A percentile compares a stretch with the other conserved stretches of the same genome.
These are phyloP conservation scores for Lagocephalus sceleratus DNA, from an alignment of 2,797 vertebrate genomes.

Conservation along the genomic window DNA sequence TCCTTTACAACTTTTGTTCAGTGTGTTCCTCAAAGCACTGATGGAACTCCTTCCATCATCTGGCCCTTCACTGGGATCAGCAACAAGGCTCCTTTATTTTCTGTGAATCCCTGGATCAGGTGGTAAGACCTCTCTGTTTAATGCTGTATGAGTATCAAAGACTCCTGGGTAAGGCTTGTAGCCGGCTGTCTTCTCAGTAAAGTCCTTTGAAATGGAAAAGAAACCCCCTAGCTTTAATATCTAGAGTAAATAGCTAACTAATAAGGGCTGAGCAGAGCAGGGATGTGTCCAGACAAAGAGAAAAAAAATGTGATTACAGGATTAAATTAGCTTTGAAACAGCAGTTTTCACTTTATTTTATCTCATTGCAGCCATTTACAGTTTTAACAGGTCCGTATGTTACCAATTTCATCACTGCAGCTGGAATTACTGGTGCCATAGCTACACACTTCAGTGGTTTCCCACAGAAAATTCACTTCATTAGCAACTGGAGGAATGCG, in stretches of 20 bases:
- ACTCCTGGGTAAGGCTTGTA: constrained; percentile 44
- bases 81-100: constrained; percentile 48
- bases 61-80: constrained; percentile 38
- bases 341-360: no score
- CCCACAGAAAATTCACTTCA: no score
- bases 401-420: no score
- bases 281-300: constrained; percentile 34
- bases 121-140: constrained; percentile 53
- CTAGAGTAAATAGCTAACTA: constrained; percentile 51
- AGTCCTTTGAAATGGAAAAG: constrained; percentile 58
- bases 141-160: constrained; percentile 41
- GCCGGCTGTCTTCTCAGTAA: constrained; percentile 45
- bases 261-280: constrained; percentile 32
- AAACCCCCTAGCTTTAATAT: constrained; percentile 45
- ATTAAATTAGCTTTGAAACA: no score
- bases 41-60: constrained; percentile 28
- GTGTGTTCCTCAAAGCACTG: constrained; percentile 33
- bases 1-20: neutral
- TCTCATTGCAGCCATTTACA: no score
- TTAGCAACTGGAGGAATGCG: no score
- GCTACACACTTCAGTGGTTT: no score
- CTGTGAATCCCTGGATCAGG: constrained; percentile 59
- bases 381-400: no score
- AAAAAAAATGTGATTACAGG: no score
- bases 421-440: no score